Base-by-base conservation (phyloP, 2,113 vertebrate genomes). In the Laterallus jamaicensis region DNA sequence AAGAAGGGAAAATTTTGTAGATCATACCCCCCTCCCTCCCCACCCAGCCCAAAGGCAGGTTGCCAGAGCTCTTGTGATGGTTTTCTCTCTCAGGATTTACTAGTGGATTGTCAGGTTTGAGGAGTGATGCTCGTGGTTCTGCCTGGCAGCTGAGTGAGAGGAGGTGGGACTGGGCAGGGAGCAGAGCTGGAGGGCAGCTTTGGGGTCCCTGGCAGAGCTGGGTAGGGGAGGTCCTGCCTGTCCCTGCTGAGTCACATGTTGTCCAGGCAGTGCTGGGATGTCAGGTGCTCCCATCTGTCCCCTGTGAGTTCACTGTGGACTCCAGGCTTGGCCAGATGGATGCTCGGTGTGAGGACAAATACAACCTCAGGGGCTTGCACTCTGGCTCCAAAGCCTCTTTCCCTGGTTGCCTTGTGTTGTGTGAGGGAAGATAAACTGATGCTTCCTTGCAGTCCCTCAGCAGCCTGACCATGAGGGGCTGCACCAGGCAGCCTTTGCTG, bases 191-290 rank as follows among this genome's bases (percentile, higher is more conserved):
- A 59, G 52, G 47, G 76, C 24, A 66, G 40, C 1, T 0, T 47
- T 52, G 40, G 40, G 20, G 8, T 10, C 56, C 7, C 0, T 14
- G 29, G 55, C 21, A 25, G 42, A 63, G 55, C 40, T 3, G 1
- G 62, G 44, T 80, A 40, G 55, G 60, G 37, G 18, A 29, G 55
- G 13, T 82, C 42, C 81, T 74, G 83, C 69, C 37, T 55, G 37
- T 49, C 74, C 32, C 69, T 64, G 39, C 87, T 66, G 28, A 10
- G 5, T 12, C 25, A 0, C 2, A 1, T 1, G 2, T 1, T 58
- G 74, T 35, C 44, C 70, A 19, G 66, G 70, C 60, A 78, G 85
- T 4, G 2, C 25, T 24, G 3, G 42, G 71, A 6, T 68, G 17
- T 20, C 35, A n/a, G 52, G 35, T 54, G 74, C 62, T 49, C 50